Percentiles rank a stretch among this genome's conserved stretches.
These are phyloP conservation scores for Nycticebus coucang DNA, from an alignment of 2,113 vertebrate species.

Conservation along the genomic window DNA sequence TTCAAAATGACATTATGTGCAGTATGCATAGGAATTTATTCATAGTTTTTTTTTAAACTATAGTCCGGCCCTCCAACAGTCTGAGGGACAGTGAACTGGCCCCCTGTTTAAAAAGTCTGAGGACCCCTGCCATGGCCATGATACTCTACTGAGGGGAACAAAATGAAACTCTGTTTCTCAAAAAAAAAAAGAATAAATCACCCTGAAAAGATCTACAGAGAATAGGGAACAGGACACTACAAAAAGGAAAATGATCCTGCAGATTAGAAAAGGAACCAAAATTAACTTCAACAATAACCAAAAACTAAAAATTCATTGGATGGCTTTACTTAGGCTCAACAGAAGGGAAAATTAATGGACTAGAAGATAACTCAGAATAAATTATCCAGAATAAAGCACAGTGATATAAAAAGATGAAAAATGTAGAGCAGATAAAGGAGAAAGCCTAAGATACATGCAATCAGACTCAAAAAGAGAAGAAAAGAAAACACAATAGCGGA, in stretches of 20 bases:
- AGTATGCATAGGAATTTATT: no score
- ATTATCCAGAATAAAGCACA: constrained; percentile 18
- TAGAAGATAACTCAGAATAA: constrained; percentile 36
- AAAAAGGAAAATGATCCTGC: background rate
- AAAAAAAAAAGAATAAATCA: background rate
- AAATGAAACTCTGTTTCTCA: no score
- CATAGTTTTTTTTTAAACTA: no score
- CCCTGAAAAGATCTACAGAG: background rate
- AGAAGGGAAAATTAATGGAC: constrained; percentile 30
- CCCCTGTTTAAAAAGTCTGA: no score
- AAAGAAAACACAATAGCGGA: background rate
- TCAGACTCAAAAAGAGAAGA: background rate
- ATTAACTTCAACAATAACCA: constrained; percentile 4
- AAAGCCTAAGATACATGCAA: background rate
- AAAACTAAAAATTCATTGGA: constrained; percentile 34
- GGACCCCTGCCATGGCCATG: no score
- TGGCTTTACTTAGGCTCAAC: background rate
- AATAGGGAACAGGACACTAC: background rate
- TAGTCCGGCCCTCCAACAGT: no score
- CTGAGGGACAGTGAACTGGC: no score
- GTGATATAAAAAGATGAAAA: constrained; percentile 1
- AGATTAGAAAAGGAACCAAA: constrained; percentile 30
- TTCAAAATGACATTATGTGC: no score
- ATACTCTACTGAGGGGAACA: no score
- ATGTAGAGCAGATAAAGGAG: background rate